Percentiles rank a stretch among this genome's conserved stretches.
Conservation (phyloP, 2,113 vertebrate genomes). For the Leucoraja erinaceus region DNA sequence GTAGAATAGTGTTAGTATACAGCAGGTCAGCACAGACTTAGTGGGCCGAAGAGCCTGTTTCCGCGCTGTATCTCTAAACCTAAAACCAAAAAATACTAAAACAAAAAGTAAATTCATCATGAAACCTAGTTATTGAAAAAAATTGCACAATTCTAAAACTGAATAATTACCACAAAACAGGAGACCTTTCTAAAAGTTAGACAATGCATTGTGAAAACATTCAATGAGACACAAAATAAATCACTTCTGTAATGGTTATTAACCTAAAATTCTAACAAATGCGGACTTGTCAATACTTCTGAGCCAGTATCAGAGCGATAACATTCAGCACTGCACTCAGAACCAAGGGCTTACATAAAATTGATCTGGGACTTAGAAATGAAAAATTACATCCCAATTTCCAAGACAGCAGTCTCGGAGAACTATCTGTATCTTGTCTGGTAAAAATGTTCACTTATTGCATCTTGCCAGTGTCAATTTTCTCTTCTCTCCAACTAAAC, state of each 20-base stretch:
- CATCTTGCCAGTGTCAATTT: neutral
- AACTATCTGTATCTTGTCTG: neutral
- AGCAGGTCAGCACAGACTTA: too few species aligned
- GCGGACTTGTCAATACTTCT: constrained; percentile 10
- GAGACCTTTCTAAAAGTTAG: neutral
- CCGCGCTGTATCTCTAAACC: too few species aligned
- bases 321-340: neutral
- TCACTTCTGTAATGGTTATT: neutral
- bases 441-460: neutral
- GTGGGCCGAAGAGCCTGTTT: too few species aligned
- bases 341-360: constrained; percentile 10
- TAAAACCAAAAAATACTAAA: too few species aligned
- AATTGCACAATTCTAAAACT: constrained; percentile 10
- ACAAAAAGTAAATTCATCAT: neutral
- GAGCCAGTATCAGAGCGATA: neutral
- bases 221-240: neutral
- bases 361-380: constrained; percentile 10
- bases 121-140: neutral
- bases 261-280: constrained; percentile 14
- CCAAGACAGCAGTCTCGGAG: constrained; percentile 21
- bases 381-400: neutral
- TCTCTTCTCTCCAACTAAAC: neutral
- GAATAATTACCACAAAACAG: neutral
- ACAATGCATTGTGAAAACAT: neutral
- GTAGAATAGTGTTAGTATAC: too few species aligned